A percentile compares a stretch with the other conserved stretches of the same genome.
Evolutionary conservation across 1,140 invertebrate species (phyloP).

Genomic region (Lepidurus apus): DNA sequence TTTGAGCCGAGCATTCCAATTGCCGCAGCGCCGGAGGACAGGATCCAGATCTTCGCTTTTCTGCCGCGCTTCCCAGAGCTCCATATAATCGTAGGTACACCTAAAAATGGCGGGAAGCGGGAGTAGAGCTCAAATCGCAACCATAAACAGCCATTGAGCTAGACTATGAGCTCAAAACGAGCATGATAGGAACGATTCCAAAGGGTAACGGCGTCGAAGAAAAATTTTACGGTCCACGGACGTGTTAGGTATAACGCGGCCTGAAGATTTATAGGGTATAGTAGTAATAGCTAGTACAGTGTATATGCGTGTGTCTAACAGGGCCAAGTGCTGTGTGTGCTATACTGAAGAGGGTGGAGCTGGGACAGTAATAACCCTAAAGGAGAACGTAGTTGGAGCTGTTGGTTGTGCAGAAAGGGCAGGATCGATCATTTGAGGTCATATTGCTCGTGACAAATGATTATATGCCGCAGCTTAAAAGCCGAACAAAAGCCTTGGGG

Average conservation of each 20-base stretch:
- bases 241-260: no score
- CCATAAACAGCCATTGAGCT: not conserved
- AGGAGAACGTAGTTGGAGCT: not conserved
- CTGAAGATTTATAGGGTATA: no score
- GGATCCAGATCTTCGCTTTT: constrained; percentile 23
- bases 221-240: no score
- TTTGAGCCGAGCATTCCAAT: constrained; percentile 66
- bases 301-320: no score
- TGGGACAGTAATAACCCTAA: constrained; percentile 28
- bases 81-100: constrained; percentile 65
- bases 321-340: not conserved
- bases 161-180: constrained; percentile 29
- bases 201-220: no score
- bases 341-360: not conserved
- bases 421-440: not conserved
- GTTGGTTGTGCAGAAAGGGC: not conserved
- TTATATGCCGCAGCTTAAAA: not conserved
- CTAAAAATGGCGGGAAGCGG: constrained; percentile 44
- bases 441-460: constrained; percentile 15
- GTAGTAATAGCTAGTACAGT: no score
- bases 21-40: constrained; percentile 56
- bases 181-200: no score
- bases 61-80: constrained; percentile 45
- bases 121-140: not conserved
- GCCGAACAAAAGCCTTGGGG: not conserved